Evolutionary conservation across 2,888 invertebrate genomes (phyloP), one percentile per base, ranked within the genome.

Genomic region (Clitarchus hookeri): DNA sequence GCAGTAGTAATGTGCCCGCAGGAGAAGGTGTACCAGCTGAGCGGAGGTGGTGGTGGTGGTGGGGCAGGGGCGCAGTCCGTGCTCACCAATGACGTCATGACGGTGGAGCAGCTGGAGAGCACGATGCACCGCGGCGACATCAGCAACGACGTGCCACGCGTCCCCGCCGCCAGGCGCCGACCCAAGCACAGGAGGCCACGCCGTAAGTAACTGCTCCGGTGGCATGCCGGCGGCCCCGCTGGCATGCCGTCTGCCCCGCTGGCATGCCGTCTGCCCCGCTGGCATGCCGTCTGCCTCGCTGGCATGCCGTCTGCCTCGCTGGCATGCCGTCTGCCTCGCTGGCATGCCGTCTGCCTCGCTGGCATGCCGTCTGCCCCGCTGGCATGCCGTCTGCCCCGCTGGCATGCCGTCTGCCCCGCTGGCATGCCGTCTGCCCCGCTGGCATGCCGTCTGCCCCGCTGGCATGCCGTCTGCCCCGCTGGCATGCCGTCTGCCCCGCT

Each of bases 21-120:
- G 88, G 87, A 87, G 79, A 86, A 86, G 48, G 84, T 87, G 83
- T 87, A 87, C 84, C 85, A 78, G 53, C 86, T 87, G 85, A 87
- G 87, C 53, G 79, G 85, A 85, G 65, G 84, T 87, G 83, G 87
- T 53, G 84, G 80, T n/a, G n/a, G n/a, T n/a, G 65, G 44, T 53
- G 48, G 16, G 26, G 83, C 6, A 27, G 77, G 82, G 48, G n/a
- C 82, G 79, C 6, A 27, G 16, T 19, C 26, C 54, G 6, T 44
- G 26, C 77, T 36, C 23, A 53, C 48, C 48, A 85, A 85, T 44
- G 16, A 44, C 26, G 77, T 84, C 23, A 80, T 44, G 53, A 83
- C 53, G 11, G 83, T 83, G 13, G 86, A 83, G 12, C 86, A 85
- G 48, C 12, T 85, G 80, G 84, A 85, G 77, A 80, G 23, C 19